phyloP scores from a whole-genome alignment of 2,113 vertebrate genomes.

The Eidolon helvum region DNA sequence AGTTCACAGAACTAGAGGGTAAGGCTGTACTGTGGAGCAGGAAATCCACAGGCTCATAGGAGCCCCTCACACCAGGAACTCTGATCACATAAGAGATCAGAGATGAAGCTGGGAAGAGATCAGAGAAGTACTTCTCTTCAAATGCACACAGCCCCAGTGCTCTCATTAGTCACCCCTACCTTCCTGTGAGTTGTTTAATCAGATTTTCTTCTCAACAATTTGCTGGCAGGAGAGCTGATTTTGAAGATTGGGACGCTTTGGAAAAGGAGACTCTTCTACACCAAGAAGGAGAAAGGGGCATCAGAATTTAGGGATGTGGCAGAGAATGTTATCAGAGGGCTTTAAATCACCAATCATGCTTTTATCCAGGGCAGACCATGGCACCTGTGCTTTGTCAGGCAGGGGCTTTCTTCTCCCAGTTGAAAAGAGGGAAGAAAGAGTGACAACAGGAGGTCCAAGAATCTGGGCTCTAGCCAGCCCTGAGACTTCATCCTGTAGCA shows the following conservation, averaged over 20 bases:
- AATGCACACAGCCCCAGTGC: rapidly evolving
- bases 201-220: neutral
- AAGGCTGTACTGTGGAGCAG: neutral
- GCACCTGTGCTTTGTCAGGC: neutral
- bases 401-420: too few relatives aligned
- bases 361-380: neutral
- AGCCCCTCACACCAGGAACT: neutral
- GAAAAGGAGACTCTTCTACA: neutral
- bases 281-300: neutral
- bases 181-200: neutral
- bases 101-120: too few relatives aligned
- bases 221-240: neutral
- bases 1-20: neutral
- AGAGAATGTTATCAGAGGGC: neutral
- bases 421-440: neutral
- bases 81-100: neutral
- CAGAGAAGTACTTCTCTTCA: neutral
- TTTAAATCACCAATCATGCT: neutral
- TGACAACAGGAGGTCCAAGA: neutral
- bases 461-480: too few relatives aligned
- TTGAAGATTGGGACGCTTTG: neutral
- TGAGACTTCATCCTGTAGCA: neutral
- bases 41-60: neutral
- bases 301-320: neutral
- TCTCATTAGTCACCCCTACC: neutral